Base-by-base conservation (phyloP, 1,140 invertebrate species). In the Neodiprion lecontei region DNA sequence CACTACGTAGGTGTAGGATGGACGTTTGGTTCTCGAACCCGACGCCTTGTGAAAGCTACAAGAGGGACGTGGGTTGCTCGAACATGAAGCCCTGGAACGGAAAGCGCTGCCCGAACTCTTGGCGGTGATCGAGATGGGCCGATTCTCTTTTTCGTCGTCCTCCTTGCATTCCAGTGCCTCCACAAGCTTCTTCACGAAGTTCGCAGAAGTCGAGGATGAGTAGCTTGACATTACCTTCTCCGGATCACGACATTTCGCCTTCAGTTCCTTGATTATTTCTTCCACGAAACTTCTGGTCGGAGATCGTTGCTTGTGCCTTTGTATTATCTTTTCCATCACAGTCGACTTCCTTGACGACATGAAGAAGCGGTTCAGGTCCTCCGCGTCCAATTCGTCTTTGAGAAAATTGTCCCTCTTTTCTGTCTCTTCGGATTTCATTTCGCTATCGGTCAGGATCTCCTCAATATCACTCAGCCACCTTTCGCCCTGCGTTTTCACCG, bases 171-270 rank as follows among this genome's bases (percentile, higher is more conserved):
- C 77, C 28, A 82, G 17, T 1, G 72, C 74, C 0, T 17, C 14
- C 9, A 81, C 79, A 17, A 79, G 12, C 7, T 75, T 76, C 14
- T 48, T 81, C 9, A 81, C 78, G 9, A 77, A 78, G 12, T 72
- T 73, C 10, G 8, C 74, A 1, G 53, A 65, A 12, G 21, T 48
- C n/a, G 9, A 14, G 9, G 73, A 67, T 0, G 67, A 11, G 23
- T 53, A 73, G 10, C 10, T 28, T 21, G 48, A 67, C 17, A 73
- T 72, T 4, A 17, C 21, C 67, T 21, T 28, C 28, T 5, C 0
- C 9, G 21, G 48, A 7, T 48, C 50, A 40, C 5, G 10, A 28
- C 21, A 21, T 23, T 76, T 78, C 61, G 74, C 70, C n/a, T 76
- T 72, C 10, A 78, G 61, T 48, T 76, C 77, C 1, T 73, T 69